Conservation (phyloP, 2,888 invertebrate genomes). For the Maniola hyperantus region DNA sequence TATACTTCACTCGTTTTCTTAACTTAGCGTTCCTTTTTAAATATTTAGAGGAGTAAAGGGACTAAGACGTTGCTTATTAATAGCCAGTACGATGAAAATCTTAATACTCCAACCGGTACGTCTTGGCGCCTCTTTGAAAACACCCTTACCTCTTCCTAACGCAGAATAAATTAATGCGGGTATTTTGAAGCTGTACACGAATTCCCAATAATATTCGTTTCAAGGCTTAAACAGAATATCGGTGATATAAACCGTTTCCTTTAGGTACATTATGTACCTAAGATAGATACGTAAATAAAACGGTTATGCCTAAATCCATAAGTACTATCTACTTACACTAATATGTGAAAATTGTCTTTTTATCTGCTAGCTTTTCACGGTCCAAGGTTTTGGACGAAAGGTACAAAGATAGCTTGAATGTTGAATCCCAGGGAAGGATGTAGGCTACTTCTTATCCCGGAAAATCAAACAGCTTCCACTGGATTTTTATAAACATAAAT, state of each 20-base stretch:
- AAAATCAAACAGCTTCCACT: no score
- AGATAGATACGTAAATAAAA: neutral
- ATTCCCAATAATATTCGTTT: neutral
- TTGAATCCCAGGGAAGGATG: no score
- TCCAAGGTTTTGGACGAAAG: no score
- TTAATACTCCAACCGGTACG: neutral
- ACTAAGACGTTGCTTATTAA: neutral
- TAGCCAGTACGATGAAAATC: slow-evolving; percentile 8
- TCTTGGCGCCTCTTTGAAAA: slow-evolving; percentile 53
- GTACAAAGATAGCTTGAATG: no score
- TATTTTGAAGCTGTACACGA: slow-evolving; percentile 28
- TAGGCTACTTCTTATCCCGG: no score
- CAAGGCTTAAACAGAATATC: neutral
- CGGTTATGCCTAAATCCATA: no score
- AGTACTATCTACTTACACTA: no score
- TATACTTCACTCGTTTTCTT: no score
- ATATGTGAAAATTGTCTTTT: no score
- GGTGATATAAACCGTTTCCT: neutral
- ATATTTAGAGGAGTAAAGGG: neutral
- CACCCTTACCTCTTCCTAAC: slow-evolving; percentile 65
- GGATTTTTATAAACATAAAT: no score
- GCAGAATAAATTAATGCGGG: slow-evolving; percentile 58
- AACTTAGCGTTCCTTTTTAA: neutral
- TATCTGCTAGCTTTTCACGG: no score
- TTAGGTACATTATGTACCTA: neutral